These are phyloP conservation scores for Drosophila sturtevanti DNA, from an alignment of 1,140 invertebrate species.

Conservation along the genomic window DNA sequence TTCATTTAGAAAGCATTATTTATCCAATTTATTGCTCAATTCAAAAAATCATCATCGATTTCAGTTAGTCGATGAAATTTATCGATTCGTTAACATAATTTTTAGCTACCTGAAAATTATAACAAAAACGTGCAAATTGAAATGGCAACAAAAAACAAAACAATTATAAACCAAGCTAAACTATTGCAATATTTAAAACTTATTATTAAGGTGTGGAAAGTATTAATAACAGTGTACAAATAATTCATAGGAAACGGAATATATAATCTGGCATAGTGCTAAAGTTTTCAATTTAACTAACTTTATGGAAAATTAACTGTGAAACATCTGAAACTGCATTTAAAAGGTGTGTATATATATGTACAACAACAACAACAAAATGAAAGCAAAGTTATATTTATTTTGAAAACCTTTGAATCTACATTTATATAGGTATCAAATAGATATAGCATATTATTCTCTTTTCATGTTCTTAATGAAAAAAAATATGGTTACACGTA, in stretches of 20 bases:
- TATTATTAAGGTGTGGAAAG: background rate
- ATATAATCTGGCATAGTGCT: background rate
- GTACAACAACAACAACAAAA: too few relatives aligned
- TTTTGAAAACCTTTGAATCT: too few relatives aligned
- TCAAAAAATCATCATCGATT: background rate
- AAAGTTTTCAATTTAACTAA: too few relatives aligned
- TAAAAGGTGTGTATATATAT: background rate
- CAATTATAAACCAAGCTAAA: background rate
- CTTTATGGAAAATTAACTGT: too few relatives aligned
- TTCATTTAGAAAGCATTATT: slow-evolving; percentile 3
- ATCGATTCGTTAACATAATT: background rate
- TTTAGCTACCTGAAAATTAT: background rate
- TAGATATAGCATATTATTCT: too few relatives aligned
- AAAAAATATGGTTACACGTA: too few relatives aligned
- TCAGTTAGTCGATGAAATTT: slow-evolving; percentile 3
- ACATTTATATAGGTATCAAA: too few relatives aligned
- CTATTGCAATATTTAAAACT: background rate
- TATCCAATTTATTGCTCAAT: slow-evolving; percentile 5
- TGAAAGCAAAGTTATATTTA: background rate
- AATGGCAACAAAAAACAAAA: background rate
- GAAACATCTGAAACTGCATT: too few relatives aligned
- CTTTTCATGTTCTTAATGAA: too few relatives aligned
- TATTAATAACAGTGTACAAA: background rate
- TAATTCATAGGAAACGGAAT: background rate
- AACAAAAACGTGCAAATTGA: background rate